Percentiles rank a stretch among this genome's conserved stretches.
Conservation (phyloP, 1,140 invertebrate species). For the Drosophila lacteicornis region DNA sequence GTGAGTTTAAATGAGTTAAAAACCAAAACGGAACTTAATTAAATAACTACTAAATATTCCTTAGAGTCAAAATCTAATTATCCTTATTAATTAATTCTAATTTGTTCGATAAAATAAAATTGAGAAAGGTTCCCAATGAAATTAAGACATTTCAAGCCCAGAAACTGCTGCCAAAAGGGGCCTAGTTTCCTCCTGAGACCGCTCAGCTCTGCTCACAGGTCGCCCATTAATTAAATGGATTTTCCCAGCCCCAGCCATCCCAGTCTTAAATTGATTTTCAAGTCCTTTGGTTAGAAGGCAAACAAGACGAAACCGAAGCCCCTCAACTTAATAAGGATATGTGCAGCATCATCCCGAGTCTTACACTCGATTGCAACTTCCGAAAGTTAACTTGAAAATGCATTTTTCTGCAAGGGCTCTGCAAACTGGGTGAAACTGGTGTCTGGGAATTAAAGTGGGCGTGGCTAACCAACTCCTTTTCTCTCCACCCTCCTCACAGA, state of each 20-base stretch:
- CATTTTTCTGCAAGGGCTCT: slow-evolving; percentile 12
- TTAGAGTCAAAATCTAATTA: too few species aligned
- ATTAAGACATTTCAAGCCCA: neutral
- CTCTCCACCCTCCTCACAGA: slow-evolving; percentile 36
- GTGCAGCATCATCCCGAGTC: neutral
- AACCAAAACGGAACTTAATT: neutral
- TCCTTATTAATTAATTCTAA: too few species aligned
- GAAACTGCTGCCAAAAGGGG: neutral
- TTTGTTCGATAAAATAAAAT: neutral
- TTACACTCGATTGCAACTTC: slow-evolving; percentile 5
- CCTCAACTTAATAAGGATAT: neutral
- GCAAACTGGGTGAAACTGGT: slow-evolving; percentile 9
- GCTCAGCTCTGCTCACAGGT: neutral
- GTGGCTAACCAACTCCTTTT: neutral
- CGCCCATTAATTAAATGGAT: slow-evolving; percentile 7
- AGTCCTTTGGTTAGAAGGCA: neutral
- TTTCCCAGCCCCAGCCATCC: neutral
- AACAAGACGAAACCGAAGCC: neutral
- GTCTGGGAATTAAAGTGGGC: slow-evolving; percentile 13
- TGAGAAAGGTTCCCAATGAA: neutral
- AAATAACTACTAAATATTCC: neutral
- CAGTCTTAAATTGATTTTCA: neutral
- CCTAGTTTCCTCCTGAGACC: neutral
- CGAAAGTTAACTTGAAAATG: slow-evolving; percentile 4
- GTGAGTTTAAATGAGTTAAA: neutral